Percentiles rank a stretch among this genome's conserved stretches.
Conservation (phyloP, 2,888 invertebrate genomes). For the Apamea epomidion region DNA sequence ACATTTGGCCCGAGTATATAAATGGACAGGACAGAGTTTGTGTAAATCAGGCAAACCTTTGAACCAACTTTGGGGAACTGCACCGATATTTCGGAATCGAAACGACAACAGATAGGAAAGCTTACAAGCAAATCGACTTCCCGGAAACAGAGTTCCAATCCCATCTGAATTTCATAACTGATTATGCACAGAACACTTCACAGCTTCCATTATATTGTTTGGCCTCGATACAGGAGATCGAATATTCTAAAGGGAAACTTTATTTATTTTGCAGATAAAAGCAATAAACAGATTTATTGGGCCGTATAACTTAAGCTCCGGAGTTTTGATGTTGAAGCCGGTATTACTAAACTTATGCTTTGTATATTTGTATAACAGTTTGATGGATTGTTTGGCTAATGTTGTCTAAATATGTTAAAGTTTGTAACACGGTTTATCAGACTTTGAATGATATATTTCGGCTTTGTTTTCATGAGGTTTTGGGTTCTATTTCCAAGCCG, state of each 20-base stretch:
- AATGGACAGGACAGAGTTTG: not conserved
- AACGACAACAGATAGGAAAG: slow-evolving; percentile 22
- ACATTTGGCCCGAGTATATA: not conserved
- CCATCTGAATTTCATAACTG: slow-evolving; percentile 32
- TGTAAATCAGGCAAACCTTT: not conserved
- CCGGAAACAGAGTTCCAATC: slow-evolving; percentile 3
- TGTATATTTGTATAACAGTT: slow-evolving; percentile 12
- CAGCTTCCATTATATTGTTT: slow-evolving; percentile 5
- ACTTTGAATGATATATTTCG: slow-evolving; percentile 16
- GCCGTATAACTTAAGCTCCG: slow-evolving; percentile 35
- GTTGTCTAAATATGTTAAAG: not conserved
- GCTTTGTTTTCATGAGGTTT: not conserved
- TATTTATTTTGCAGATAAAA: slow-evolving; percentile 34
- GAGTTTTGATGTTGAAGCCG: slow-evolving; percentile 42
- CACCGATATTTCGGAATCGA: slow-evolving; percentile 17
- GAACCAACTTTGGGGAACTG: not conserved
- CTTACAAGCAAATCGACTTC: slow-evolving; percentile 25
- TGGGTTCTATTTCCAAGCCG: not conserved
- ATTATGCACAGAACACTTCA: slow-evolving; percentile 20
- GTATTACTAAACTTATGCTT: slow-evolving; percentile 24
- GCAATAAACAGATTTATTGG: slow-evolving; percentile 50
- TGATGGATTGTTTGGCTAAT: slow-evolving; percentile 28
- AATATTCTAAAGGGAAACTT: slow-evolving; percentile 34
- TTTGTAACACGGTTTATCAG: not conserved
- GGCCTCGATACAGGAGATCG: slow-evolving; percentile 14